phyloP scores from a whole-genome alignment of 1,140 invertebrate genomes.

The Gryon sp. region DNA sequence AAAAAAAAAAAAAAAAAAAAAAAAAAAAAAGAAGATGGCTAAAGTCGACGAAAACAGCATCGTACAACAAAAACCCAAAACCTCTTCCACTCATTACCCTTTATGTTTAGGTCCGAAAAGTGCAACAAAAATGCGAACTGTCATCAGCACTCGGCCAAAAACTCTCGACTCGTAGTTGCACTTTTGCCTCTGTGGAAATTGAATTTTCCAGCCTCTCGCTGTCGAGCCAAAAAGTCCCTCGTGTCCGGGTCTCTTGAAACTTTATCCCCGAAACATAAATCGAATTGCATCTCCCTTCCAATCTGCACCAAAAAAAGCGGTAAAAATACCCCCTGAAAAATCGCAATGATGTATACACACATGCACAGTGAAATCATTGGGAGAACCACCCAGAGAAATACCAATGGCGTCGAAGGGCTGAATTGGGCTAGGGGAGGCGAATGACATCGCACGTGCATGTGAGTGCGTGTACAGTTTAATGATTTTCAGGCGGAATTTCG shows the following conservation, averaged over 20 bases:
- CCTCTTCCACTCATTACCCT: constrained; percentile 17
- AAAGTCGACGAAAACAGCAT: background rate
- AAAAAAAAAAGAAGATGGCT: background rate
- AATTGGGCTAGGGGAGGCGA: constrained; percentile 54
- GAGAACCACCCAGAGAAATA: constrained; percentile 39
- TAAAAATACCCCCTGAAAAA: background rate
- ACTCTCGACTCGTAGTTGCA: constrained; percentile 25
- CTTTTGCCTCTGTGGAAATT: constrained; percentile 31
- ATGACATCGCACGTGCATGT: constrained; percentile 69
- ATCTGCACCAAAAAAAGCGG: background rate
- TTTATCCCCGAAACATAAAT: constrained; percentile 37
- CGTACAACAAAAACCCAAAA: constrained; percentile 10
- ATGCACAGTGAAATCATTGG: constrained; percentile 26
- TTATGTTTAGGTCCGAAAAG: constrained; percentile 15
- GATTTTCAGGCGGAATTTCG: constrained; percentile 77
- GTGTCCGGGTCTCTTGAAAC: constrained; percentile 3
- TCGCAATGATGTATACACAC: constrained; percentile 21
- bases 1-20: background rate
- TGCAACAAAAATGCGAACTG: constrained; percentile 52
- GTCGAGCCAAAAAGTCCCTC: constrained; percentile 29
- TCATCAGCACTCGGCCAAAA: constrained; percentile 44
- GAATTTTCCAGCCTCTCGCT: constrained; percentile 31
- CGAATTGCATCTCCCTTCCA: constrained; percentile 2
- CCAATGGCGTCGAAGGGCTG: constrained; percentile 55
- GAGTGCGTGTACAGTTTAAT: constrained; percentile 77